A percentile compares a stretch with the other conserved stretches of the same genome.
phyloP scores from a whole-genome alignment of 2,888 invertebrate genomes.

The Allacma fusca region DNA sequence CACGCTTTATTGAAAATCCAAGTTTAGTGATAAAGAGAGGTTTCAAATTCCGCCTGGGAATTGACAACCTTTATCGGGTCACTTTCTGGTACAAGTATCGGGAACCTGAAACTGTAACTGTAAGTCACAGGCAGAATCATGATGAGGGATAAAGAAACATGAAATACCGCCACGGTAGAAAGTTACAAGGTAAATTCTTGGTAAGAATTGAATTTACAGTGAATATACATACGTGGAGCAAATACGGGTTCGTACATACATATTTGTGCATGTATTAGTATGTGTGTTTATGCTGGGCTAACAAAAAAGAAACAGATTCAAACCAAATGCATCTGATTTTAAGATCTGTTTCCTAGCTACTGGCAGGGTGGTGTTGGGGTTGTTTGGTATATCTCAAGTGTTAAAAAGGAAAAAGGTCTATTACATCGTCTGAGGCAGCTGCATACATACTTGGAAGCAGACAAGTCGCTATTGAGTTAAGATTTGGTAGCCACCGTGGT shows the following conservation, averaged over 20 bases:
- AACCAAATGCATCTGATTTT: too few relatives aligned
- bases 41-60: neutral
- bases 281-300: too few relatives aligned
- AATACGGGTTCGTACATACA: too few relatives aligned
- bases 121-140: slow-evolving; percentile 2
- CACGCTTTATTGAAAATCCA: slow-evolving; percentile 12
- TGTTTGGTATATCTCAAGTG: too few relatives aligned
- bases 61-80: slow-evolving; percentile 12
- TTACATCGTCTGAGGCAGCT: too few relatives aligned
- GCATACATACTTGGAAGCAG: too few relatives aligned
- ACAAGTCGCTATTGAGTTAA: neutral
- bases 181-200: neutral
- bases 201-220: neutral
- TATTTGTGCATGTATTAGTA: too few relatives aligned
- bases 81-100: slow-evolving; percentile 1
- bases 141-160: neutral
- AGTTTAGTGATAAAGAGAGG: slow-evolving; percentile 11
- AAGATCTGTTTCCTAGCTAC: too few relatives aligned
- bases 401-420: too few relatives aligned
- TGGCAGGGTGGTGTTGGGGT: too few relatives aligned
- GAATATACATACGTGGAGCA: neutral
- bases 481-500: slow-evolving; percentile 5
- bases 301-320: too few relatives aligned
- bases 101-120: slow-evolving; percentile 8
- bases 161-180: neutral